A percentile compares a stretch with the other conserved stretches of the same genome.
phyloP scores from a whole-genome alignment of 2,888 invertebrate genomes.

The Mactromeris polynyma region DNA sequence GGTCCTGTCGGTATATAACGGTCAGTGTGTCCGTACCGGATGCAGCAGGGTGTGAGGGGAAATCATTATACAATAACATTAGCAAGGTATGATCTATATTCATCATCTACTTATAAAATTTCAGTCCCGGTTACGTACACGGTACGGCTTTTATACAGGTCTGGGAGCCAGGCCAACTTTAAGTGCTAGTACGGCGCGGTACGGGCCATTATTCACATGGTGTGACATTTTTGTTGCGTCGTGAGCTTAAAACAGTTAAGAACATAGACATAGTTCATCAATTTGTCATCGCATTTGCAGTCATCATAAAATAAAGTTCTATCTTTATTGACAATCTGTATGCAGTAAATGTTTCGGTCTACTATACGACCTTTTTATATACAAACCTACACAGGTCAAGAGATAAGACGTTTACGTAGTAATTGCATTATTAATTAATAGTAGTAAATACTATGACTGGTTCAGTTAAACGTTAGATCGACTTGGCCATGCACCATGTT shows the following conservation, averaged over 20 bases:
- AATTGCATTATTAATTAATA: constrained; percentile 2
- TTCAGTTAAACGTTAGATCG: too few relatives aligned
- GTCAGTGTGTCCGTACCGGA: neutral
- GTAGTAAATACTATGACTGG: neutral
- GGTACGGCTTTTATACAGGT: neutral
- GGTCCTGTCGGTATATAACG: too few relatives aligned
- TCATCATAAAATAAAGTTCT: neutral
- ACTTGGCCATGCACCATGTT: too few relatives aligned
- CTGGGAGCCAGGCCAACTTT: neutral
- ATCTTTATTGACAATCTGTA: neutral
- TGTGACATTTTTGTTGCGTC: neutral
- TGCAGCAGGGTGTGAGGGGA: neutral
- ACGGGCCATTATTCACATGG: neutral
- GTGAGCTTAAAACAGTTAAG: neutral
- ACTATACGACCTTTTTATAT: neutral
- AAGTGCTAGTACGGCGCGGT: neutral
- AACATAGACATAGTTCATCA: neutral
- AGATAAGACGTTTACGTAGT: constrained; percentile 4
- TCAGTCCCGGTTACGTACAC: neutral
- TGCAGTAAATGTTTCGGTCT: neutral
- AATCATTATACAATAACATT: neutral
- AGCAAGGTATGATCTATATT: neutral
- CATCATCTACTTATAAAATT: neutral
- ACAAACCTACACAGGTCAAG: constrained; percentile 2
- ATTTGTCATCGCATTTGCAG: neutral